Conservation (phyloP, 2,797 vertebrate genomes). For the Dromococcyx pavoninus region DNA sequence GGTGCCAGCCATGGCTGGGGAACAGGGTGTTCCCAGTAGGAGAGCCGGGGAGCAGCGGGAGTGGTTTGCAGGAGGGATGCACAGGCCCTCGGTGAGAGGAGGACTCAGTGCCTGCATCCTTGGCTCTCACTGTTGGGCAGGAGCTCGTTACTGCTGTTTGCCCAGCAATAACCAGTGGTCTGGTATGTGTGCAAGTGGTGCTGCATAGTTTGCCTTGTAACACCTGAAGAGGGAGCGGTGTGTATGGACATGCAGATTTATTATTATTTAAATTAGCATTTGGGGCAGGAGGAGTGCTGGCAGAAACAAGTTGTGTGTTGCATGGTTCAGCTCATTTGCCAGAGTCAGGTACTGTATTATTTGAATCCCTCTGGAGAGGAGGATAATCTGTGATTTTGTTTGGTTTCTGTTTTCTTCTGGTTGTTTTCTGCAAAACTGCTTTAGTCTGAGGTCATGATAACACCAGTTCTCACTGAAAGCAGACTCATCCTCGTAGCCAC, state of each 20-base stretch:
- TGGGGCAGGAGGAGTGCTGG: background rate
- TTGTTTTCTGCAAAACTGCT: background rate
- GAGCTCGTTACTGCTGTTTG: background rate
- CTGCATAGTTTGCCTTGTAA: background rate
- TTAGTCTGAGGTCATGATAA: background rate
- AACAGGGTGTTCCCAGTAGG: no score
- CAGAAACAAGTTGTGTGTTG: background rate
- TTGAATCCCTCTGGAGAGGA: background rate
- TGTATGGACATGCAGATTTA: background rate
- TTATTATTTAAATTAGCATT: background rate
- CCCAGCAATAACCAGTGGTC: accelerated
- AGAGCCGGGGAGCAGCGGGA: background rate
- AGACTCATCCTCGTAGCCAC: background rate
- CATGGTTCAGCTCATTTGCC: background rate
- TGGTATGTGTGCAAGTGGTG: accelerated
- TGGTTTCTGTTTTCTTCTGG: background rate
- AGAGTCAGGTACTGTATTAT: background rate
- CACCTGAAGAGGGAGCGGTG: background rate
- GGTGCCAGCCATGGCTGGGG: background rate
- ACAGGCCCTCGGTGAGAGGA: background rate
- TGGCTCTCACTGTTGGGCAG: accelerated
- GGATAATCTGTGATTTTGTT: background rate
- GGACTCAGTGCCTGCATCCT: background rate
- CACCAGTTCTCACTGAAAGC: background rate
- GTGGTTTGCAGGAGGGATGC: background rate